Percentiles rank a stretch among this genome's conserved stretches.
Evolutionary conservation across 2,113 vertebrate species (phyloP).

Genomic region (Lutjanus erythropterus): DNA sequence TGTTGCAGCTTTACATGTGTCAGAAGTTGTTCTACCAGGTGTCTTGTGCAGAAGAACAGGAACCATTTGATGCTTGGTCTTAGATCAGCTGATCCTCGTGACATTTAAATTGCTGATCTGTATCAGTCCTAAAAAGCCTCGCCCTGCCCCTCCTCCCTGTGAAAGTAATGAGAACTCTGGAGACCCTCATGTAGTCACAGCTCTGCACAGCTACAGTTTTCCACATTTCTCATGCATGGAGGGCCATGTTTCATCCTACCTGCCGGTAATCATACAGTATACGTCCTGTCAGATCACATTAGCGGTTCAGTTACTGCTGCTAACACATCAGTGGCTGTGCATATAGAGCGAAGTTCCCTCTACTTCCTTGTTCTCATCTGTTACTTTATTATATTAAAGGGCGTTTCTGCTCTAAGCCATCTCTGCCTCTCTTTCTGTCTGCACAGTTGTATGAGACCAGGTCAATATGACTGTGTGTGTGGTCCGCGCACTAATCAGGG

Average conservation of each 20-base stretch:
- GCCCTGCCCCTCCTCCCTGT: neutral
- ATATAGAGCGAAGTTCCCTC: neutral
- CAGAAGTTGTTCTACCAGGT: neutral
- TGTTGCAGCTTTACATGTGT: too few relatives aligned
- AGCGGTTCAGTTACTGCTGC: neutral
- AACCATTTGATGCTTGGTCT: neutral
- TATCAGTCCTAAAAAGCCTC: neutral
- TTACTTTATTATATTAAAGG: neutral
- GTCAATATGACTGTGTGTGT: slow-evolving; percentile 53
- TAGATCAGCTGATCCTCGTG: slow-evolving; percentile 2
- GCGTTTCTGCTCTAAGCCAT: slow-evolving; percentile 8
- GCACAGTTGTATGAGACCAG: slow-evolving; percentile 18
- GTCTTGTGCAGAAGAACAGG: neutral
- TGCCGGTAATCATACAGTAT: neutral
- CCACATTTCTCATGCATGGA: neutral
- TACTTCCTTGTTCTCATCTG: neutral
- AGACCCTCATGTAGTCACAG: neutral
- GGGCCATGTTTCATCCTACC: neutral
- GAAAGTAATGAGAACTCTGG: neutral
- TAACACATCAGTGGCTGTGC: neutral
- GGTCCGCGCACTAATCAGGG: slow-evolving; percentile 56
- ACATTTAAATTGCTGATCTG: neutral
- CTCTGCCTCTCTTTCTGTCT: slow-evolving; percentile 5
- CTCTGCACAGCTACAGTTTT: neutral
- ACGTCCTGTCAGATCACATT: slow-evolving; percentile 1